These are phyloP conservation scores for Adrianichthys oophorus DNA, from an alignment of 2,797 vertebrate species.

Conservation along the genomic window DNA sequence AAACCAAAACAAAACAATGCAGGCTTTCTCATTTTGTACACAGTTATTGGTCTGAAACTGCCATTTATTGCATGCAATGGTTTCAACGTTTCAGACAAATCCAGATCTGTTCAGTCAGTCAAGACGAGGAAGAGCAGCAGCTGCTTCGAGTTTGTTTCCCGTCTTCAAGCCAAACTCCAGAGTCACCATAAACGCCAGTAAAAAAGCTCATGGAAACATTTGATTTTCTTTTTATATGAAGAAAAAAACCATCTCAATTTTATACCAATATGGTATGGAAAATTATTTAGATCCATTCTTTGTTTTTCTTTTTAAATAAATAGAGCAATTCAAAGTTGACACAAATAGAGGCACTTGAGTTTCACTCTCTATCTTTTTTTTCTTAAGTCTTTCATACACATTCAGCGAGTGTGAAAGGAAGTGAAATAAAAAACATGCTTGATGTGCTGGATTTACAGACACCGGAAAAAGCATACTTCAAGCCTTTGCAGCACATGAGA, in stretches of 20 bases:
- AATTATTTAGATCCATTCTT: conserved; percentile 81
- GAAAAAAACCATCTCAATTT: conserved; percentile 80
- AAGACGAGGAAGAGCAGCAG: conserved; percentile 61
- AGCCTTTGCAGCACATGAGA: conserved; percentile 22
- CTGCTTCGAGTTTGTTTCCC: conserved; percentile 67
- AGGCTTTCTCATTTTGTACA: conserved; percentile 50
- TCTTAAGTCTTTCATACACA: conserved; percentile 71
- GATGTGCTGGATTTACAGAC: conserved; percentile 56
- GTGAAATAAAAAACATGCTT: conserved; percentile 59
- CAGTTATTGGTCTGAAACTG: conserved; percentile 66
- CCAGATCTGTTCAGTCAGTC: conserved; percentile 60
- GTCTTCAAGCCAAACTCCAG: conserved; percentile 77
- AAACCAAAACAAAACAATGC: conserved; percentile 24
- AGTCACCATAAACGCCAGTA: conserved; percentile 76
- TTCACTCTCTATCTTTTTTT: conserved; percentile 47
- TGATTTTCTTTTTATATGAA: conserved; percentile 61
- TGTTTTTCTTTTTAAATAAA: conserved; percentile 79
- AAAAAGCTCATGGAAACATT: conserved; percentile 81
- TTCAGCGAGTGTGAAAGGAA: conserved; percentile 65
- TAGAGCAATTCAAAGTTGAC: conserved; percentile 81
- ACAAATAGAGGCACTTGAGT: conserved; percentile 87
- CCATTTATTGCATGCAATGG: conserved; percentile 72
- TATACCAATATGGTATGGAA: conserved; percentile 88
- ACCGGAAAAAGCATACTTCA: conserved; percentile 33
- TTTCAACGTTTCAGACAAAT: conserved; percentile 67